Percentiles rank a stretch among this genome's conserved stretches.
These are phyloP conservation scores for roundworm (Caenorhabditis elegans) DNA, from an alignment of 1,140 invertebrate genomes.

Conservation along the genomic window DNA sequence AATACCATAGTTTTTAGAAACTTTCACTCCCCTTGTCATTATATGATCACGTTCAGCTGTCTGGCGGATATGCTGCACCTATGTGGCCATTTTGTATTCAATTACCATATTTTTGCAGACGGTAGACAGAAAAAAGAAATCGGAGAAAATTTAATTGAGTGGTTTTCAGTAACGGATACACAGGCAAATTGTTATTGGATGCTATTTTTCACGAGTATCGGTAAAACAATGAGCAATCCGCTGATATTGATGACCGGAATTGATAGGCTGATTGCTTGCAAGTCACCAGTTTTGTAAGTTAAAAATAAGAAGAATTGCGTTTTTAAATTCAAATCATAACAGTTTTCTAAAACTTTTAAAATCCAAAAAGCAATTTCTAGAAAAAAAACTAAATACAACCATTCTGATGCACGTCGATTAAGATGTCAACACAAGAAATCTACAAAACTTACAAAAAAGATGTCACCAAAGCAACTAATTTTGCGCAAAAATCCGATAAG, in stretches of 20 bases:
- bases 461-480: too few relatives aligned
- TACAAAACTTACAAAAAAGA: too few relatives aligned
- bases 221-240: neutral
- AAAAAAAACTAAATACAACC: too few relatives aligned
- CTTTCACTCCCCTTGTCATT: constrained; percentile 5
- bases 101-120: constrained; percentile 3
- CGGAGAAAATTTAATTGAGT: neutral
- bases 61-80: neutral
- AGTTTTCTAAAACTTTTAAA: too few relatives aligned
- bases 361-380: neutral
- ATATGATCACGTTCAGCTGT: neutral
- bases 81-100: neutral
- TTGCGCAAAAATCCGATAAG: too few relatives aligned
- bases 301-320: neutral
- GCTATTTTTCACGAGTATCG: constrained; percentile 7
- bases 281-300: neutral
- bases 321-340: too few relatives aligned
- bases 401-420: too few relatives aligned
- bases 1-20: neutral
- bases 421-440: too few relatives aligned
- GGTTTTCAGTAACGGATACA: constrained; percentile 9
- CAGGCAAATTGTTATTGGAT: constrained; percentile 19
- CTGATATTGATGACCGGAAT: neutral
- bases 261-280: constrained; percentile 15
- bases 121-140: neutral